These are phyloP conservation scores for Ornithorhynchus anatinus DNA, from an alignment of 2,113 vertebrate species.

Conservation along the genomic window DNA sequence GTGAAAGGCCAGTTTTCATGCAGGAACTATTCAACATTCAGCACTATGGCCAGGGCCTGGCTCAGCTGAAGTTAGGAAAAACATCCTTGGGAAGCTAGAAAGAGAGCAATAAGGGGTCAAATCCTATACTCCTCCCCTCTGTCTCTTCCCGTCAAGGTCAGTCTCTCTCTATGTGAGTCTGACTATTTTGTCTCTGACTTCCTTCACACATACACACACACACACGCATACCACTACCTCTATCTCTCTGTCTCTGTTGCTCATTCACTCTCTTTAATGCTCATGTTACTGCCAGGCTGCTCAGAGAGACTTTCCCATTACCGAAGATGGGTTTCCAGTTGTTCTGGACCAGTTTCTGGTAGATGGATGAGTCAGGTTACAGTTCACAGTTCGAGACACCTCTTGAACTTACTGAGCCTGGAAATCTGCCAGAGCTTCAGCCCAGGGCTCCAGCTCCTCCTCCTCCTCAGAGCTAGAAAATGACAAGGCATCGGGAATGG, in stretches of 20 bases:
- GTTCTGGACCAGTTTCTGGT: too few relatives aligned
- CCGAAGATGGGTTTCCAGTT: not conserved
- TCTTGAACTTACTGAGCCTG: not conserved
- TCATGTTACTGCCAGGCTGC: not conserved
- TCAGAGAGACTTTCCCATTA: not conserved
- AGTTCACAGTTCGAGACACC: not conserved
- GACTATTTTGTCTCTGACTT: not conserved
- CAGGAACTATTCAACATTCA: not conserved
- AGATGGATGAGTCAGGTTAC: not conserved
- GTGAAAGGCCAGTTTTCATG: too few relatives aligned
- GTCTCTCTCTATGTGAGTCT: not conserved
- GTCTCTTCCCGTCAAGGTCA: not conserved
- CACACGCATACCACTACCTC: not conserved
- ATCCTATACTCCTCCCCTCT: not conserved
- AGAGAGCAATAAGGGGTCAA: not conserved
- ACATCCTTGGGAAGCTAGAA: not conserved
- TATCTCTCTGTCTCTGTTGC: too few relatives aligned
- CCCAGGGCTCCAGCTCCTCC: not conserved
- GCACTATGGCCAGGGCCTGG: slow-evolving; percentile 17
- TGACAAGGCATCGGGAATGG: not conserved
- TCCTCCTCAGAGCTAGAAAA: not conserved
- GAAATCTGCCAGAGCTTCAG: not conserved
- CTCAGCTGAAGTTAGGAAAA: too few relatives aligned
- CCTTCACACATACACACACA: not conserved
- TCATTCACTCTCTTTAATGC: too few relatives aligned